Conservation (phyloP, 2,888 invertebrate genomes). For the Eilema caniola region DNA sequence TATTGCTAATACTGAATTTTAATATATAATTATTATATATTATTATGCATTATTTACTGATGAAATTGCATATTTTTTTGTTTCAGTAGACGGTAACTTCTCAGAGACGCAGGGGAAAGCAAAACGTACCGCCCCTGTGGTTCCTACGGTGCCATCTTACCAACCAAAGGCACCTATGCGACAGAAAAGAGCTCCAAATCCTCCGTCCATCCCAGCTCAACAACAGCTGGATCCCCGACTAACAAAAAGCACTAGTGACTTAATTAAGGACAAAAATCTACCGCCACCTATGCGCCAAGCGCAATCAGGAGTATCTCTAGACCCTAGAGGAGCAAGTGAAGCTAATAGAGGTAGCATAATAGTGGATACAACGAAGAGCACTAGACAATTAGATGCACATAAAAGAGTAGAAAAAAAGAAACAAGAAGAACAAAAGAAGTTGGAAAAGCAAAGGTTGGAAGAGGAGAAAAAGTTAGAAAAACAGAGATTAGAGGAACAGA, state of each 20-base stretch:
- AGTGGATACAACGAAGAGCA: constrained; percentile 17
- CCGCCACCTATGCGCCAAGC: constrained; percentile 58
- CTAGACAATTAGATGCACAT: constrained; percentile 44
- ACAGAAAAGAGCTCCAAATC: constrained; percentile 34
- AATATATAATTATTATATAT: not conserved
- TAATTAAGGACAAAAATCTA: constrained; percentile 50
- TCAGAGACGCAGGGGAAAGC: constrained; percentile 58
- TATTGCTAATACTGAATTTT: not conserved
- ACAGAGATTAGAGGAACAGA: constrained; percentile 63
- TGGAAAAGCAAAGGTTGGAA: constrained; percentile 58
- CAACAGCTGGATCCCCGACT: constrained; percentile 49
- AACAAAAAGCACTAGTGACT: constrained; percentile 68
- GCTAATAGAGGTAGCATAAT: constrained; percentile 25
- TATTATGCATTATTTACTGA: not conserved
- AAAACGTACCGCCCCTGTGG: constrained; percentile 7
- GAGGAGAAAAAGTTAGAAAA: constrained; percentile 71
- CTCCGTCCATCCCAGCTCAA: not conserved
- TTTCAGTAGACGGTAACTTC: constrained; percentile 59
- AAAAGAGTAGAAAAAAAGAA: constrained; percentile 43
- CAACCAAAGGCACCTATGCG: not conserved
- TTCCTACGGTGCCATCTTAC: constrained; percentile 54
- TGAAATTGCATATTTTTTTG: not conserved
- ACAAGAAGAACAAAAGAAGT: constrained; percentile 46
- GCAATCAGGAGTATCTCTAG: constrained; percentile 61
- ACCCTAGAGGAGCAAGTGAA: constrained; percentile 59